Evolutionary conservation across 2,888 invertebrate species (phyloP).

Genomic region (Galerucella pusilla): DNA sequence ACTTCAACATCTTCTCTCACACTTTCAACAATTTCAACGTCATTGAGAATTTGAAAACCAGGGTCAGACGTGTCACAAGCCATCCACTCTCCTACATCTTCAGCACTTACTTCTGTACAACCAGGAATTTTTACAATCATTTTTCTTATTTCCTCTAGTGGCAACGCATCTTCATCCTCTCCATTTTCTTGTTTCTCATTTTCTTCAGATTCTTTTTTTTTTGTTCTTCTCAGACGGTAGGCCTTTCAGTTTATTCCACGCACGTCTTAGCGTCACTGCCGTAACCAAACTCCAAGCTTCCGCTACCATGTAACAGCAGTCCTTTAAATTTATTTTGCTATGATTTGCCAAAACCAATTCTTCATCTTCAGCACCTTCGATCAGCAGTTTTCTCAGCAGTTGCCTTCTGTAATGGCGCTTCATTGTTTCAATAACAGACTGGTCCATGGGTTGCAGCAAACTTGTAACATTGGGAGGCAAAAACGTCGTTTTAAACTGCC

Average conservation of each 20-base stretch:
- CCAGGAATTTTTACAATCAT: background rate
- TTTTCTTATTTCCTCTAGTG: conserved; percentile 6
- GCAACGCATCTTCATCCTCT: conserved; percentile 8
- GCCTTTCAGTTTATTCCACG: conserved; percentile 27
- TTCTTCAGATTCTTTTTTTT: conserved; percentile 5
- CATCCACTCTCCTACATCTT: conserved; percentile 8
- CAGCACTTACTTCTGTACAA: too few relatives aligned
- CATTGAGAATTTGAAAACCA: conserved; percentile 2
- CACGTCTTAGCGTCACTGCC: conserved; percentile 13
- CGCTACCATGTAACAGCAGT: conserved; percentile 24
- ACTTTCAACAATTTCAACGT: too few relatives aligned
- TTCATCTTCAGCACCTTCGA: conserved; percentile 14
- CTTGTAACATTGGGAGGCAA: conserved; percentile 39
- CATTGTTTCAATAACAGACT: conserved; percentile 35
- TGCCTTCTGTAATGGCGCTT: conserved; percentile 18
- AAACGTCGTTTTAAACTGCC: conserved; percentile 14
- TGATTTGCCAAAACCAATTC: conserved; percentile 9
- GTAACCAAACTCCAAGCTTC: conserved; percentile 25
- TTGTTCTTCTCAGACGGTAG: conserved; percentile 15
- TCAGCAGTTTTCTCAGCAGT: too few relatives aligned
- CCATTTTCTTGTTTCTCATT: conserved; percentile 8
- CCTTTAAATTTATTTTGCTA: conserved; percentile 24
- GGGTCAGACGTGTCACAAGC: conserved; percentile 10
- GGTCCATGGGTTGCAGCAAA: conserved; percentile 36
- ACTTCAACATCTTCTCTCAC: too few relatives aligned